A percentile compares a stretch with the other conserved stretches of the same genome.
Conservation (phyloP, 2,888 invertebrate species). For the Lithophane ornitopus region DNA sequence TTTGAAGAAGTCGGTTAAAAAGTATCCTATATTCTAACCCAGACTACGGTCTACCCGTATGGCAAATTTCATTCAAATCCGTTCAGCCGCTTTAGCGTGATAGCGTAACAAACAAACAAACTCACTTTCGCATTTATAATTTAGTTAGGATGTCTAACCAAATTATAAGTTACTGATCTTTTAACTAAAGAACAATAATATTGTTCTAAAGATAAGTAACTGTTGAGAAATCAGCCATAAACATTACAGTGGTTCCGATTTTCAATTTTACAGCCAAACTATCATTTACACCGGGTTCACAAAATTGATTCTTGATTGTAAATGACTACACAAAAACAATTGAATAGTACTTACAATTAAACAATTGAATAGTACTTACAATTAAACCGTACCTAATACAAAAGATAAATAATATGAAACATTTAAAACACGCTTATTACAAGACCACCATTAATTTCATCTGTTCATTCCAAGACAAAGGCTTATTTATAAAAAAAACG, state of each 20-base stretch:
- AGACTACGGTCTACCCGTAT: no score
- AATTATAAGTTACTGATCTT: no score
- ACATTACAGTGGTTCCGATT: neutral
- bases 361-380: constrained; percentile 25
- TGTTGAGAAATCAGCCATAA: neutral
- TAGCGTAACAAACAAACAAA: no score
- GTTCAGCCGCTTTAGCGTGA: no score
- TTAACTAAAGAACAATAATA: no score
- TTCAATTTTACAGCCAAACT: neutral
- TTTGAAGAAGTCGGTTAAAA: no score
- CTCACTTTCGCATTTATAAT: no score
- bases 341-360: constrained; percentile 21
- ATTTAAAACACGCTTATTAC: constrained; percentile 44
- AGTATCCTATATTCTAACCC: no score
- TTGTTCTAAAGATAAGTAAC: no score
- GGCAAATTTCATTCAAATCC: no score
- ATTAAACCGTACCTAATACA: constrained; percentile 5
- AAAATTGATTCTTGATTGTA: neutral
- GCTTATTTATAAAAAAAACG: constrained; percentile 66
- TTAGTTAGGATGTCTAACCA: no score
- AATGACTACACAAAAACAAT: neutral
- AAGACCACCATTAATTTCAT: constrained; percentile 49
- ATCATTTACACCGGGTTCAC: neutral
- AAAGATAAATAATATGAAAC: constrained; percentile 37
- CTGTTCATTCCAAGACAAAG: constrained; percentile 48